Evolutionary conservation across 2,113 vertebrate genomes (phyloP).

Genomic region (Philantomba maxwellii): DNA sequence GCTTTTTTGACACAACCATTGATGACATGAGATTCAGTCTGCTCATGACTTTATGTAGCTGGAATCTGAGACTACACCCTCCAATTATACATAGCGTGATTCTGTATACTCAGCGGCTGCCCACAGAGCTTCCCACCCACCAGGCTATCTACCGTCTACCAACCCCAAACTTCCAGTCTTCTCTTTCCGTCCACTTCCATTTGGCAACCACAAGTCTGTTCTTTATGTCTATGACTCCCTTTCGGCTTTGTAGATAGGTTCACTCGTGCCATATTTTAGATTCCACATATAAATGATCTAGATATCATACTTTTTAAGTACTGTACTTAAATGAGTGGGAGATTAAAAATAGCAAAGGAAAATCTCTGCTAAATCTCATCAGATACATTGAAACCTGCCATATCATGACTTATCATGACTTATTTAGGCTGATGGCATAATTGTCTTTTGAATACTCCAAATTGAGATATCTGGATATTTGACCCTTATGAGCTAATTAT

Average conservation of each 20-base stretch:
- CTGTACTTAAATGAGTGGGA: not conserved
- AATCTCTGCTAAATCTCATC: not conserved
- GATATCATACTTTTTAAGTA: not conserved
- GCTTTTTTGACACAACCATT: conserved; percentile 4
- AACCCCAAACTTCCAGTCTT: not conserved
- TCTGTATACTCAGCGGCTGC: not conserved
- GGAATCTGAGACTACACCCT: not conserved
- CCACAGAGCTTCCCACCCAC: not conserved
- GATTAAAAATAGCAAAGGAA: not conserved
- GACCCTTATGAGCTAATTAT: not conserved
- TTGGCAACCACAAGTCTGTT: not conserved
- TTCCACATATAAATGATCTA: not conserved
- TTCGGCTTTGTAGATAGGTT: not conserved
- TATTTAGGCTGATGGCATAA: not conserved
- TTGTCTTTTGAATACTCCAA: not conserved
- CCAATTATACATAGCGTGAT: not conserved
- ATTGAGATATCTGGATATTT: not conserved
- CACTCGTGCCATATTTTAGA: not conserved
- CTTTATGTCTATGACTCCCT: not conserved
- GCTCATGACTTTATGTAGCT: conserved; percentile 6
- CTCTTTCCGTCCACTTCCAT: not conserved
- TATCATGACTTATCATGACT: not conserved
- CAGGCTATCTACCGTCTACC: not conserved
- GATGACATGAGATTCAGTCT: not conserved
- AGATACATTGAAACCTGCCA: not conserved